Evolutionary conservation across 2,888 invertebrate species (phyloP), one percentile per base, ranked within the genome.

Genomic region (Volucella inanis): DNA sequence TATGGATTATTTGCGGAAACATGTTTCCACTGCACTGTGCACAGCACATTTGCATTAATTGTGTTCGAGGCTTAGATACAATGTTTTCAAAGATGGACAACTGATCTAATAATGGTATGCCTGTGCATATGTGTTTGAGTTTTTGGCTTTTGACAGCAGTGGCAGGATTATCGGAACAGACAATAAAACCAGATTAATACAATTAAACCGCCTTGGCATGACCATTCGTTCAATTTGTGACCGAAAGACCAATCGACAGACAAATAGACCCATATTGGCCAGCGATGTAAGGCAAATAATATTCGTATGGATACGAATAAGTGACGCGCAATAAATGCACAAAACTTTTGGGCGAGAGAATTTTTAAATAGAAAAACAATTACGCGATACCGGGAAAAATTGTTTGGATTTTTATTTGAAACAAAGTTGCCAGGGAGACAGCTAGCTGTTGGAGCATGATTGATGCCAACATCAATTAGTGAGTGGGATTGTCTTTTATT

Each of bases 401-500:
- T 31, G 31, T 31, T 31, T 31, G 31, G 31, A 31, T 31, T 31
- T 31, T 31, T 6, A 31, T 31, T 31, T 31, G 31, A 31, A 31
- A 31, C 31, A 31, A 31, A 1, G 31, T 31, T 31, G 31, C 31
- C 31, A 6, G 6, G 6, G 6, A 31, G 31, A 31, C 31, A 31
- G 31, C 22, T 22, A 22, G 22, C 31, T 31, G 31, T 31, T 6
- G 6, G 31, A 6, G 31, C 31, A 31, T 31, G 31, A 31, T 31
- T 31, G 6, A 6, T 31, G 31, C 0, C 6, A 31, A 31, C 31
- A 31, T 31, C 6, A 31, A 31, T 31, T 70, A 10, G 18, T 87
- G 8, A 89, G 90, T 0, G 77, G 11, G 8, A 87, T 52, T 15
- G 88, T 89, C 22, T 75, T 87, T 18, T 89, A 89, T 6, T 89